Evolutionary conservation across 2,888 invertebrate genomes (phyloP).

Genomic region (Coremacera marginata): DNA sequence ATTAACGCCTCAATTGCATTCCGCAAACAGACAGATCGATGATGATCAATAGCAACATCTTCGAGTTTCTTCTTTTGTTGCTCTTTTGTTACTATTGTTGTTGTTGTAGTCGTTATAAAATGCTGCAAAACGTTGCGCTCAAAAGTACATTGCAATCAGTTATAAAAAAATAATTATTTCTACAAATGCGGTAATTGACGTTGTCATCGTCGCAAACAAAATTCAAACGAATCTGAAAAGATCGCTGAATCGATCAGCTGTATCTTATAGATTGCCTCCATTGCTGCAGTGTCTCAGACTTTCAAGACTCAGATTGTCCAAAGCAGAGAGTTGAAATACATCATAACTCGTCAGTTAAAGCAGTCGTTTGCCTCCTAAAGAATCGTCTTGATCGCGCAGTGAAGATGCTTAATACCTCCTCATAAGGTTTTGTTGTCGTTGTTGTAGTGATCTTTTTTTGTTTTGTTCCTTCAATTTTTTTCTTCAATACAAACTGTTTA

Average conservation of each 20-base stretch:
- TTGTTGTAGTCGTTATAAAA: background rate
- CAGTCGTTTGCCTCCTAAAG: background rate
- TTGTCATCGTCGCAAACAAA: slow-evolving; percentile 26
- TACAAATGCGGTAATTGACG: slow-evolving; percentile 33
- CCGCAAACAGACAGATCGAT: slow-evolving; percentile 4
- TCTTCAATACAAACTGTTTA: background rate
- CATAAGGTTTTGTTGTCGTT: background rate
- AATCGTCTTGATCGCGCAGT: background rate
- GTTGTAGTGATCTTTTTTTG: background rate
- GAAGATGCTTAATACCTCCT: background rate
- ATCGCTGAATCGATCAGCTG: slow-evolving; percentile 14
- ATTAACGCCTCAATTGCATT: slow-evolving; percentile 4
- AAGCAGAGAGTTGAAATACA: background rate
- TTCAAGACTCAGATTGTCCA: background rate
- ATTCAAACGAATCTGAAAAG: background rate
- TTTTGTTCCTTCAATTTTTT: background rate
- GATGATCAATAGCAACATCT: background rate
- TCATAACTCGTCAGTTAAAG: background rate
- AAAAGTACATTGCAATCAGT: background rate
- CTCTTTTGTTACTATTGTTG: background rate
- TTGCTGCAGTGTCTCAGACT: background rate
- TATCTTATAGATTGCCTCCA: background rate
- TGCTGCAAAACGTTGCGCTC: background rate
- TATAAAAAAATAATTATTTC: slow-evolving; percentile 17
- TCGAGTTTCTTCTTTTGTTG: background rate